Evolutionary conservation across 2,113 vertebrate genomes (phyloP).

Genomic region (Agelaius tricolor): DNA sequence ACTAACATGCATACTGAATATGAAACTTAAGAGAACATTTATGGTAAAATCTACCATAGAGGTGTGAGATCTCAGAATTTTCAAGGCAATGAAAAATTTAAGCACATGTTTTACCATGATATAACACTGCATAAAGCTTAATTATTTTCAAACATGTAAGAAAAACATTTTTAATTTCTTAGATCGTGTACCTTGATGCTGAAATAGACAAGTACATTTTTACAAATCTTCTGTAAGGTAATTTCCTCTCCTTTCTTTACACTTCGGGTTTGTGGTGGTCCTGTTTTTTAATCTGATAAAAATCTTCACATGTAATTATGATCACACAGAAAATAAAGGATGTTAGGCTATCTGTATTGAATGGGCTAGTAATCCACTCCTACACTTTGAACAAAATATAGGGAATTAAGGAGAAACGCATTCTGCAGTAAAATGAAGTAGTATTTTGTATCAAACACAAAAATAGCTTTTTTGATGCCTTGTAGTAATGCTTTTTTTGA

Average conservation of each 20-base stretch:
- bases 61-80: neutral
- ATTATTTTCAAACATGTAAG: neutral
- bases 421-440: neutral
- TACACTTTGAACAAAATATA: neutral
- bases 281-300: neutral
- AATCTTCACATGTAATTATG: accelerated
- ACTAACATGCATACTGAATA: too few relatives aligned
- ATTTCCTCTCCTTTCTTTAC: neutral
- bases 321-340: neutral
- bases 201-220: neutral
- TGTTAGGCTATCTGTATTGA: neutral
- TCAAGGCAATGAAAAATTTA: neutral
- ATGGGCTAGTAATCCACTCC: neutral
- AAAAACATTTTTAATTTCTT: neutral
- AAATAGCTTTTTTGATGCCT: neutral
- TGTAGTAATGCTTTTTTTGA: neutral
- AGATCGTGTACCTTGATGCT: accelerated
- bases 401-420: neutral
- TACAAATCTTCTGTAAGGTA: neutral
- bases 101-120: neutral
- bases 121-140: neutral
- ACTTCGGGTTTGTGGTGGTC: neutral
- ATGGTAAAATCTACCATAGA: neutral
- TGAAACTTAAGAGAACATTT: neutral
- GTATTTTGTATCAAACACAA: neutral